Evolutionary conservation across 1,140 invertebrate species (phyloP).

Genomic region (Platorchestia sp.): DNA sequence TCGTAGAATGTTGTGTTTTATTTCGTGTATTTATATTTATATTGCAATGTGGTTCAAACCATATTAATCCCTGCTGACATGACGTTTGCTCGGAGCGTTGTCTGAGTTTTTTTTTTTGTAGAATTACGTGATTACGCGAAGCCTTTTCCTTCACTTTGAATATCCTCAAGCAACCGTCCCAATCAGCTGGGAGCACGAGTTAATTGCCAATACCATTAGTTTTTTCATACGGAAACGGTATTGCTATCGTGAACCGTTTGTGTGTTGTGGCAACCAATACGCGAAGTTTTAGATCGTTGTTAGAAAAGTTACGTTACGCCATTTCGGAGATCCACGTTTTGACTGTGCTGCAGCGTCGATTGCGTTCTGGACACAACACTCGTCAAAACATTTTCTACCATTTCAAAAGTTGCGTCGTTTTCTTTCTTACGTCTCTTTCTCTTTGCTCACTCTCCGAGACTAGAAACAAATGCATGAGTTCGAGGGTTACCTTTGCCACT

Average conservation of each 20-base stretch:
- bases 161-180: background rate
- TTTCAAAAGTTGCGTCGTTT: background rate
- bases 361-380: background rate
- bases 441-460: too few relatives aligned
- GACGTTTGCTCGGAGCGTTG: too few relatives aligned
- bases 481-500: background rate
- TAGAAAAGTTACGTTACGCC: background rate
- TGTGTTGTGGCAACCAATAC: background rate
- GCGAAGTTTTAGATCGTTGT: background rate
- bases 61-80: too few relatives aligned
- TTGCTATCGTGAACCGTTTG: background rate
- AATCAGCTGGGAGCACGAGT: too few relatives aligned
- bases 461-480: background rate
- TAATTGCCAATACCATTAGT: too few relatives aligned
- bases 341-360: background rate
- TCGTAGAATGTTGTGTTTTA: too few relatives aligned
- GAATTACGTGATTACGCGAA: background rate
- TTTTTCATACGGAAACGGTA: too few relatives aligned
- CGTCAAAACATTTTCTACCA: background rate
- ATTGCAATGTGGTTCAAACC: too few relatives aligned
- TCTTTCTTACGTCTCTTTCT: background rate
- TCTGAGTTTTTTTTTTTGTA: too few relatives aligned
- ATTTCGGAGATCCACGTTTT: too few relatives aligned
- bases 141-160: background rate
- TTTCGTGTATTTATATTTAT: too few relatives aligned